A percentile compares a stretch with the other conserved stretches of the same genome.
Evolutionary conservation across 37 sponge, comb jelly and placozoan species (phyloP).

Genomic region (Hormiphora californensis): DNA sequence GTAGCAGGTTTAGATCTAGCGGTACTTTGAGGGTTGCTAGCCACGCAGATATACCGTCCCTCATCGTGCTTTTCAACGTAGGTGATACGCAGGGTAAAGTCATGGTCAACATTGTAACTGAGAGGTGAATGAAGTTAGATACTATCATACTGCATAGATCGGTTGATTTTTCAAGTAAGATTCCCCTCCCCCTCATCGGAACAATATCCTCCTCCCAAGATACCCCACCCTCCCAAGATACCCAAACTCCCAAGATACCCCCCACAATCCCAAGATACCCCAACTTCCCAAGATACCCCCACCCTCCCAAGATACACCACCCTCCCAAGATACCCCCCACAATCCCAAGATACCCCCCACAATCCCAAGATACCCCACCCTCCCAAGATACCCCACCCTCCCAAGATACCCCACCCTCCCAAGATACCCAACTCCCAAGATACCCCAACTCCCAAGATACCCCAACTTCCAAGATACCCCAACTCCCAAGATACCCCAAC

Average conservation of each 20-base stretch:
- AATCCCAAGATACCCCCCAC: background rate
- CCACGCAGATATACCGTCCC: conserved; percentile 65
- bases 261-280: too few relatives aligned
- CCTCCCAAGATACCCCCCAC: too few relatives aligned
- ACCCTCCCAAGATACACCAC: too few relatives aligned
- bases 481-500: background rate
- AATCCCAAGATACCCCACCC: background rate
- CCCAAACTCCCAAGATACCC: too few relatives aligned
- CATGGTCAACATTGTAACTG: background rate
- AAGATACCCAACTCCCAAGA: background rate
- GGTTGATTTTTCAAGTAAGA: too few relatives aligned
- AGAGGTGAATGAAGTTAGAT: background rate
- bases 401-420: conserved; percentile 4
- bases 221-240: too few relatives aligned
- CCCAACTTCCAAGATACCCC: background rate
- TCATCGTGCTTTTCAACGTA: conserved; percentile 55
- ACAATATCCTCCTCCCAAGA: too few relatives aligned
- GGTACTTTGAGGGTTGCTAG: conserved; percentile 48
- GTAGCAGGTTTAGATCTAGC: conserved; percentile 44
- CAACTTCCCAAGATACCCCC: too few relatives aligned
- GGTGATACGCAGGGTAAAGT: conserved; percentile 12
- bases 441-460: background rate
- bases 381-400: background rate
- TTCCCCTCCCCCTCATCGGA: too few relatives aligned
- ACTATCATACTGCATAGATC: background rate